Conservation (phyloP, 2,888 invertebrate species). For the Lycaena phlaeas region DNA sequence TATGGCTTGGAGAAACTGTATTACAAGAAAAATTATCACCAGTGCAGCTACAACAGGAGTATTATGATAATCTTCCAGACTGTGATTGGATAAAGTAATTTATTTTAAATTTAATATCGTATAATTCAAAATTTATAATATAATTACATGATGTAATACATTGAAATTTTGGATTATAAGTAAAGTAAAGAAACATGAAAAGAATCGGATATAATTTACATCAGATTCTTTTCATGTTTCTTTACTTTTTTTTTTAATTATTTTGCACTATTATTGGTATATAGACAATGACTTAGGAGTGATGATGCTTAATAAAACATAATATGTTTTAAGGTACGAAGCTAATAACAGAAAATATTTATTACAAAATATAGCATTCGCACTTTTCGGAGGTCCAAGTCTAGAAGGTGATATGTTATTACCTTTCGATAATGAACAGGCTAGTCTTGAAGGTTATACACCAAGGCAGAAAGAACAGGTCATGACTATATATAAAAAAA, state of each 20-base stretch:
- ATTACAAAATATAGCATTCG: slow-evolving; percentile 70
- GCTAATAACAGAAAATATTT: slow-evolving; percentile 57
- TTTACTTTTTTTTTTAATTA: not conserved
- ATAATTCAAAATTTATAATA: not conserved
- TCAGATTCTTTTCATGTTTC: not conserved
- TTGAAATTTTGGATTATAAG: too few relatives aligned
- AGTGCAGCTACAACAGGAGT: slow-evolving; percentile 67
- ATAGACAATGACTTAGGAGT: not conserved
- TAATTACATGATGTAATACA: too few relatives aligned
- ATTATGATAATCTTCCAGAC: slow-evolving; percentile 71
- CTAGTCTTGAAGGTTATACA: slow-evolving; percentile 52
- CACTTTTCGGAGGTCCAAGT: slow-evolving; percentile 67
- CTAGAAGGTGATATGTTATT: slow-evolving; percentile 45
- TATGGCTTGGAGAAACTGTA: not conserved
- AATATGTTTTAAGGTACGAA: slow-evolving; percentile 52
- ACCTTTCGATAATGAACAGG: slow-evolving; percentile 25
- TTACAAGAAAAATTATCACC: slow-evolving; percentile 30
- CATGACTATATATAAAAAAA: slow-evolving; percentile 51
- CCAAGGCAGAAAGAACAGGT: slow-evolving; percentile 51
- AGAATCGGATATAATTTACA: not conserved
- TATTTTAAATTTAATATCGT: not conserved
- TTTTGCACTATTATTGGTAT: too few relatives aligned
- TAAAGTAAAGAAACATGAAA: not conserved
- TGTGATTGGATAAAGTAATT: slow-evolving; percentile 70
- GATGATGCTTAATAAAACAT: not conserved